phyloP scores from a whole-genome alignment of 2,888 invertebrate genomes.

The Patella depressa region DNA sequence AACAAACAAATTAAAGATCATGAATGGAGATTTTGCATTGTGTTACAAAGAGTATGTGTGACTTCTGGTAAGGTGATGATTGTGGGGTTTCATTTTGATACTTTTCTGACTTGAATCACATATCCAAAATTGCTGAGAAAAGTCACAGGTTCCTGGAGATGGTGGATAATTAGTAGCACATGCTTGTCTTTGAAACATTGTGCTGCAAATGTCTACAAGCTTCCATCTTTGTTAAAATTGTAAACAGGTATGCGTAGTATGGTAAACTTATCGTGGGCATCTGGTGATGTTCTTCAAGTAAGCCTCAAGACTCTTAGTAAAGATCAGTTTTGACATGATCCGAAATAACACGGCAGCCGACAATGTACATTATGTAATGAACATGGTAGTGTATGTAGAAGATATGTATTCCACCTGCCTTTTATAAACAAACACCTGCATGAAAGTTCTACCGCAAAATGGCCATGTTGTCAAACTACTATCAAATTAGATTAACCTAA shows the following conservation, averaged over 20 bases:
- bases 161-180: constrained; percentile 9
- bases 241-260: constrained; percentile 5
- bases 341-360: neutral
- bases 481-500: too few relatives aligned
- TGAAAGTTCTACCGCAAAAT: too few relatives aligned
- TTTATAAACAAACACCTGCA: too few relatives aligned
- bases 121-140: neutral
- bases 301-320: neutral
- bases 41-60: neutral
- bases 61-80: constrained; percentile 5
- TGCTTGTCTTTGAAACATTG: constrained; percentile 12
- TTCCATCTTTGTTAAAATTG: constrained; percentile 5
- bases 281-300: neutral
- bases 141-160: constrained; percentile 9
- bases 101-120: neutral
- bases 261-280: constrained; percentile 7
- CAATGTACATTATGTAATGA: too few relatives aligned
- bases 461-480: too few relatives aligned
- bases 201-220: neutral
- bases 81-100: neutral
- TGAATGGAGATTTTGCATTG: neutral
- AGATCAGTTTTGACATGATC: neutral
- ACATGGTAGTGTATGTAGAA: too few relatives aligned
- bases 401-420: too few relatives aligned
- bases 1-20: too few relatives aligned